phyloP scores from a whole-genome alignment of 1,140 invertebrate genomes.

The Luehdorfia chinensis region DNA sequence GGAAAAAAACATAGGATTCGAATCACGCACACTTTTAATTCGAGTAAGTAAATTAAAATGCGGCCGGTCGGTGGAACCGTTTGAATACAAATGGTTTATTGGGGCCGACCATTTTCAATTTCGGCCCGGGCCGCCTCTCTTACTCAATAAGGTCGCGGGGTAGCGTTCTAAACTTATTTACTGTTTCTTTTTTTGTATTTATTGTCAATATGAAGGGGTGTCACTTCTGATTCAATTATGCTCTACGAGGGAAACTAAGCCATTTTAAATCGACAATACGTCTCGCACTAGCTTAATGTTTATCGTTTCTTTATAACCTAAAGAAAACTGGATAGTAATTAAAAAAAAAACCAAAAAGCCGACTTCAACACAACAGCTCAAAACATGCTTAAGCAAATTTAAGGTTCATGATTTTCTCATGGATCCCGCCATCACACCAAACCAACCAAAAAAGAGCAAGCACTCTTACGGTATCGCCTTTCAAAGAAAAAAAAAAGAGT shows the following conservation, averaged over 20 bases:
- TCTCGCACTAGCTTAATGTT: no score
- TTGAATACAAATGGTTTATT: slow-evolving; percentile 75
- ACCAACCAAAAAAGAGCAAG: no score
- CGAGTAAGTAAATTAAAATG: slow-evolving; percentile 75
- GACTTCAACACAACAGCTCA: no score
- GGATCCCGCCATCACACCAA: no score
- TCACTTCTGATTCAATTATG: slow-evolving; percentile 41
- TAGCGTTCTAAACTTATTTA: slow-evolving; percentile 50
- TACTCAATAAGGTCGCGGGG: slow-evolving; percentile 49
- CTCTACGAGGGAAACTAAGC: neutral
- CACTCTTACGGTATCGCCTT: no score
- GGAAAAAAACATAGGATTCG: slow-evolving; percentile 54
- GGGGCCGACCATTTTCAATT: slow-evolving; percentile 58
- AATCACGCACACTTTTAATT: slow-evolving; percentile 74
- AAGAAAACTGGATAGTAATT: no score
- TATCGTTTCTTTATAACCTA: no score
- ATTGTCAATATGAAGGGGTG: slow-evolving; percentile 39
- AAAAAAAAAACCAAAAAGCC: no score
- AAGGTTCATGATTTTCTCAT: no score
- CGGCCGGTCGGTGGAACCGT: slow-evolving; percentile 47
- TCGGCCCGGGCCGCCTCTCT: slow-evolving; percentile 30
- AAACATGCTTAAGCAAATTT: no score
- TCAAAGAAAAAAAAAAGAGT: no score
- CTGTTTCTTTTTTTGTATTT: slow-evolving; percentile 46
- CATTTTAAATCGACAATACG: neutral